These are phyloP conservation scores for Corythoichthys haematopterus DNA, from an alignment of 2,113 vertebrate genomes.

Conservation along the genomic window DNA sequence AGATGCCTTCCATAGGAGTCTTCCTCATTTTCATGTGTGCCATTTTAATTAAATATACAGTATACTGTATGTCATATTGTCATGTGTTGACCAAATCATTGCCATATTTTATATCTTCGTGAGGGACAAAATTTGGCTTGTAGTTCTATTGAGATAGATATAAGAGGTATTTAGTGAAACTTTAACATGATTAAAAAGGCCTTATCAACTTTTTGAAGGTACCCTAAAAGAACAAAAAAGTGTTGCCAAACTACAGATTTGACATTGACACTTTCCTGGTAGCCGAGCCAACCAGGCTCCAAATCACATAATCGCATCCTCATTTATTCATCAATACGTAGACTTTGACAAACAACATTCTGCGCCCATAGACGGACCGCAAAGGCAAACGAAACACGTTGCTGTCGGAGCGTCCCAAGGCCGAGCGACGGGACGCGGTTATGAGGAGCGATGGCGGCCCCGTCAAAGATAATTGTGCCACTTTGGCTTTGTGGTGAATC, in stretches of 20 bases:
- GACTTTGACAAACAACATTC: conserved; percentile 41
- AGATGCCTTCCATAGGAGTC: too few relatives aligned
- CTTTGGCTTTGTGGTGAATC: conserved; percentile 23
- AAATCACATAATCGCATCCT: conserved; percentile 49
- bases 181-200: conserved; percentile 2
- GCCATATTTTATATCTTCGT: background rate
- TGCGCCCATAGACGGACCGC: conserved; percentile 23
- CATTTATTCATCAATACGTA: conserved; percentile 56
- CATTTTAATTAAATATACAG: too few relatives aligned
- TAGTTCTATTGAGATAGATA: background rate
- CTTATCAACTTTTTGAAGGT: background rate
- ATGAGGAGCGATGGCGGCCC: conserved; percentile 8
- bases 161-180: background rate
- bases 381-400: conserved; percentile 17
- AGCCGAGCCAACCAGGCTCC: conserved; percentile 23
- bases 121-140: background rate
- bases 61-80: too few relatives aligned
- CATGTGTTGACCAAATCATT: too few relatives aligned
- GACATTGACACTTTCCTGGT: conserved; percentile 37
- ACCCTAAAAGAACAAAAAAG: conserved; percentile 16
- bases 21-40: too few relatives aligned
- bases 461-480: conserved; percentile 39
- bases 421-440: conserved; percentile 17
- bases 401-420: conserved; percentile 22
- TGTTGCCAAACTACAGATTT: conserved; percentile 19